Base-by-base conservation (phyloP, 1,140 invertebrate genomes). In the Harpegnathos saltator region DNA sequence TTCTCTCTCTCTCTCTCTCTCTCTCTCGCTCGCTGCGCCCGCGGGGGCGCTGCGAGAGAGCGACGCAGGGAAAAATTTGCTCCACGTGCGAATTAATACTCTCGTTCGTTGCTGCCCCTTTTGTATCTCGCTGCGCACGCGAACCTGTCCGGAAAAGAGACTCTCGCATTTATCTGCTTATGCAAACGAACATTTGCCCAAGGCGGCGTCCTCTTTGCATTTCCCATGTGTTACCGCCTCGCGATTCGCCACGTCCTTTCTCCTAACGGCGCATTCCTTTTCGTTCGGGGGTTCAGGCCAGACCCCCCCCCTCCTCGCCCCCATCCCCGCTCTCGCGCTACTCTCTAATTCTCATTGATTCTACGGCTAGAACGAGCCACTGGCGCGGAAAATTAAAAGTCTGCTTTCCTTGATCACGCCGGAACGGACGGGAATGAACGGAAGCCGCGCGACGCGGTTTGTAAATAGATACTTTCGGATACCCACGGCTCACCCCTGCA, bases 341-440 rank as follows among this genome's bases (percentile, higher is more conserved):
- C 72, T 71, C 80, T 75, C 26, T 72, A 77, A 85, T 77, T 85
- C 72, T 69, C 81, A 85, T 85, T 85, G 84, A 85, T 85, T 85
- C 56, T 24, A 29, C 56, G 44, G 26, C 72, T 17, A 50, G 50
- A n/a, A n/a, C 44, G 50, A 77, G 33, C 59, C 54, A 61, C 81
- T 62, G 62, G 59, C 33, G 54, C 84, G 72, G 84, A 83, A 85
- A 85, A 85, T 85, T 85, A 85, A 85, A 85, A 85, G 65, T 82
- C 84, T 62, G 81, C 48, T 82, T 82, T 74, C 33, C 71, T 83
- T 82, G 69, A 82, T 82, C 78, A 65, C 72, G 81, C 44, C n/a
- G n/a, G 52, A 65, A 66, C 33, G 11, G n/a, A n/a, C 66, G 48
- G 75, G 59, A 80, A 74, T 75, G 50, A 83, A 83, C 58, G 61